Conservation (phyloP, 2,888 invertebrate genomes). For the Lepidochrysops patricia region DNA sequence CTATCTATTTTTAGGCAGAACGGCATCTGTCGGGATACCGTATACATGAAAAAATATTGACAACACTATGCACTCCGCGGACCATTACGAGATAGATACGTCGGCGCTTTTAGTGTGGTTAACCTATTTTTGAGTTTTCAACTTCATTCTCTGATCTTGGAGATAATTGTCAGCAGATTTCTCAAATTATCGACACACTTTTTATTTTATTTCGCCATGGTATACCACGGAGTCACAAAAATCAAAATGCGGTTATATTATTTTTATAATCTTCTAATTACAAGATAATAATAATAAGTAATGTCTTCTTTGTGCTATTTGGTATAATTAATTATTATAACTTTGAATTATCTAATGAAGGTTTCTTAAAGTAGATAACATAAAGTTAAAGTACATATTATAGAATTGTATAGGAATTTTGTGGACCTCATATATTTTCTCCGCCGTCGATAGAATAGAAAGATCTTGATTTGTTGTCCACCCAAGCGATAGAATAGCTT, state of each 20-base stretch:
- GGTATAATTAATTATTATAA: too few relatives aligned
- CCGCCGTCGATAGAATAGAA: background rate
- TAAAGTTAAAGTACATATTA: too few relatives aligned
- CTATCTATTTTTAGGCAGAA: too few relatives aligned
- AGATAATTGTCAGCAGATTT: background rate
- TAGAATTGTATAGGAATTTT: background rate
- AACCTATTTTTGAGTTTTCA: background rate
- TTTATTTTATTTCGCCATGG: background rate
- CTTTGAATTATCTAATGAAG: too few relatives aligned
- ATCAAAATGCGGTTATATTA: too few relatives aligned
- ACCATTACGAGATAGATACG: background rate
- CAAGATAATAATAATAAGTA: too few relatives aligned
- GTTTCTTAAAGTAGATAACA: too few relatives aligned
- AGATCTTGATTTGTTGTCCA: slow-evolving; percentile 4
- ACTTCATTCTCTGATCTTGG: background rate
- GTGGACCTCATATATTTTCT: background rate
- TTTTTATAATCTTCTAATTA: too few relatives aligned
- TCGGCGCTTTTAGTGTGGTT: background rate
- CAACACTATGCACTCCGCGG: background rate
- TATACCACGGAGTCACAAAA: background rate
- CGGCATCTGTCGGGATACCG: background rate
- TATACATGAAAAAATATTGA: background rate
- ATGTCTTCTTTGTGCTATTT: too few relatives aligned
- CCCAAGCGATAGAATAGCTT: background rate
- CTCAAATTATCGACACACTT: background rate